These are phyloP conservation scores for Chrysocyon brachyurus DNA, from an alignment of 2,797 vertebrate genomes.

Conservation along the genomic window DNA sequence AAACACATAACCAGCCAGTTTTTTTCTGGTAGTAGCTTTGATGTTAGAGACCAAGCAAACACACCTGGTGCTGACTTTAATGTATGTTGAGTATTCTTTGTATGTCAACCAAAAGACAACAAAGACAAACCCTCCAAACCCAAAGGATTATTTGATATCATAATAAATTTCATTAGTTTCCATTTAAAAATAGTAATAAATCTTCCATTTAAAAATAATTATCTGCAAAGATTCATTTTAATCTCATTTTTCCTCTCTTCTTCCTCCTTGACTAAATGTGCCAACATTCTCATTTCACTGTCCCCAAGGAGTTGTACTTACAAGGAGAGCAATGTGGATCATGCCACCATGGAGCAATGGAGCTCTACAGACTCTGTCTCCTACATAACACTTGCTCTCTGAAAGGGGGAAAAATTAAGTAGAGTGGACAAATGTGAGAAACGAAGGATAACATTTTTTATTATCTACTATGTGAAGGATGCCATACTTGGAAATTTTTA, in stretches of 20 bases:
- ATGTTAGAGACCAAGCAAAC: background rate
- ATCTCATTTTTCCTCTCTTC: background rate
- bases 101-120: background rate
- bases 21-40: background rate
- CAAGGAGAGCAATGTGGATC: background rate
- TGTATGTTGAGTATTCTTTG: background rate
- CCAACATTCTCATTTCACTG: background rate
- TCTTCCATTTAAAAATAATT: background rate
- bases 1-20: background rate
- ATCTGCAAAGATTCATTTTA: background rate
- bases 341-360: rapidly evolving
- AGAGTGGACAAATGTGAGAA: background rate
- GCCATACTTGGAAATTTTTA: background rate
- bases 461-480: background rate
- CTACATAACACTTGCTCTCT: background rate
- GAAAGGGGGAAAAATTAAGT: background rate
- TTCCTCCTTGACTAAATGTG: background rate
- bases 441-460: background rate
- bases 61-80: background rate
- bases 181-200: background rate
- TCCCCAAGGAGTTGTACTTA: background rate
- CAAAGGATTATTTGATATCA: background rate
- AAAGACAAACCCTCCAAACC: background rate
- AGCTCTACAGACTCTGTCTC: rapidly evolving
- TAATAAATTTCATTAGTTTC: background rate